Evolutionary conservation across 2,888 invertebrate species (phyloP).

Genomic region (Phragmatobia fuliginosa): DNA sequence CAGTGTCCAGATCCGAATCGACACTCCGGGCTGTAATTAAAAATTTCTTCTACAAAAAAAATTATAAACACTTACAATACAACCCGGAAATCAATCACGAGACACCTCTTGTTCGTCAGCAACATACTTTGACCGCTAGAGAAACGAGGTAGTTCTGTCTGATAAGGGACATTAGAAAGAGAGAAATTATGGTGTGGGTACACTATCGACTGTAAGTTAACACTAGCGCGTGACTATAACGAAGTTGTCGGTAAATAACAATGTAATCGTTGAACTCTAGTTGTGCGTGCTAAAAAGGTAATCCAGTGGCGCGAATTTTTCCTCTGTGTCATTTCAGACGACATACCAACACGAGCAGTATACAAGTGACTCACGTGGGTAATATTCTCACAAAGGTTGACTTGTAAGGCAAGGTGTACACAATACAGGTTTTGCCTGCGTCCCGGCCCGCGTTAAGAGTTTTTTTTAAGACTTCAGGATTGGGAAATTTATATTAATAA

Average conservation of each 20-base stretch:
- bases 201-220: background rate
- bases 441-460: no score
- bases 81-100: no score
- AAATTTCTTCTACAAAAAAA: no score
- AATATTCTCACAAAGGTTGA: conserved; percentile 3
- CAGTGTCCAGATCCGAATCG: no score
- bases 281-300: conserved; percentile 6
- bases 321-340: conserved; percentile 13
- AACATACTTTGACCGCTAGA: no score
- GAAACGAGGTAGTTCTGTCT: background rate
- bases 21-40: no score
- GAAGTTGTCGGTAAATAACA: background rate
- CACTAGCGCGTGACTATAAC: background rate
- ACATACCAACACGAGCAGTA: conserved; percentile 3
- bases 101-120: no score
- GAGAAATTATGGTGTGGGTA: background rate
- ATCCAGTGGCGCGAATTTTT: background rate
- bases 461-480: no score
- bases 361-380: conserved; percentile 1
- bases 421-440: no score
- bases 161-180: background rate
- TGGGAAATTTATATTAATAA: no score
- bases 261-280: background rate
- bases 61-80: no score
- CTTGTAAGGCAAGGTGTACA: background rate